Conservation (phyloP, 2,888 invertebrate species). For the Lucinisca nassula region DNA sequence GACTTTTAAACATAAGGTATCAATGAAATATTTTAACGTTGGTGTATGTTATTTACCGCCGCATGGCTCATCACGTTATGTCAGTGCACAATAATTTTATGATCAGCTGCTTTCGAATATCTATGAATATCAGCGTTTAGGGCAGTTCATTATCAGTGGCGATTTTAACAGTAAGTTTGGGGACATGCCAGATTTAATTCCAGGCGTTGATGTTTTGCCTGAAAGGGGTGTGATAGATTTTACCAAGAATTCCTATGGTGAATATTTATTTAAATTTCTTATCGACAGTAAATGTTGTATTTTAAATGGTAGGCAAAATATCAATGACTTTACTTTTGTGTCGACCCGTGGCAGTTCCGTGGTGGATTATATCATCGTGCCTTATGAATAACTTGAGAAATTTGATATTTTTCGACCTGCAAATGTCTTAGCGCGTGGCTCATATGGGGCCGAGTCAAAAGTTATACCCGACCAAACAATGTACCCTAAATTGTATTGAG, state of each 20-base stretch:
- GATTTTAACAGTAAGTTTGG: neutral
- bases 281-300: too few species aligned
- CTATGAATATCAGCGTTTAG: neutral
- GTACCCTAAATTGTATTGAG: neutral
- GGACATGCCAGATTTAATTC: slow-evolving; percentile 17
- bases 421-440: neutral
- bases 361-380: too few species aligned
- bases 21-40: too few species aligned
- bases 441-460: slow-evolving; percentile 2
- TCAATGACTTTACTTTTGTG: too few species aligned
- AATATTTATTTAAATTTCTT: too few species aligned
- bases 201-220: slow-evolving; percentile 25
- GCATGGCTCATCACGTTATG: slow-evolving; percentile 9
- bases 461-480: slow-evolving; percentile 15
- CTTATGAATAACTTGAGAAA: neutral
- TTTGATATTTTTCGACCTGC: slow-evolving; percentile 5
- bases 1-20: too few species aligned
- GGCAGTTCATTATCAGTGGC: too few species aligned
- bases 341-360: too few species aligned
- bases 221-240: too few species aligned
- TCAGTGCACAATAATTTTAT: neutral
- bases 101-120: too few species aligned
- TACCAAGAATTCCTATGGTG: too few species aligned
- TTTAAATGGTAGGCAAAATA: too few species aligned
- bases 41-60: slow-evolving; percentile 5